A percentile compares a stretch with the other conserved stretches of the same genome.
phyloP scores from a whole-genome alignment of 1,140 invertebrate species.

The Lamellibrachia luymesi region DNA sequence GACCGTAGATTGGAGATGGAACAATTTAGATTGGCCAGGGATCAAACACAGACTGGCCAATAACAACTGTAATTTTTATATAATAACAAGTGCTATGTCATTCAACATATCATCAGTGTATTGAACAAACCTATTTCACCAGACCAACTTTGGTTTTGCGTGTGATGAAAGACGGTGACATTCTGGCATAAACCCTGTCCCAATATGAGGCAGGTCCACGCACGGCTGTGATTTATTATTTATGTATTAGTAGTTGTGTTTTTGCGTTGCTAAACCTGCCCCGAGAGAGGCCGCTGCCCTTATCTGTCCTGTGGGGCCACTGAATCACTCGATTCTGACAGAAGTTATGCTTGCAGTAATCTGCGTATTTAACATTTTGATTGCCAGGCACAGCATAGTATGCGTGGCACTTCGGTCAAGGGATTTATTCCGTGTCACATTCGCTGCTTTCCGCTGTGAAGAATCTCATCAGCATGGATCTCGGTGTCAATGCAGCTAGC shows the following conservation, averaged over 20 bases:
- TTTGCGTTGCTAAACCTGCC: neutral
- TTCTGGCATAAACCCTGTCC: neutral
- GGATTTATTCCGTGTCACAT: neutral
- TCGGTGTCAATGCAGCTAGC: neutral
- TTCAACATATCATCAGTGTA: neutral
- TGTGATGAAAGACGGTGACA: neutral
- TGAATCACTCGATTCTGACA: neutral
- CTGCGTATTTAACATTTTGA: neutral
- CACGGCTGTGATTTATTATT: neutral
- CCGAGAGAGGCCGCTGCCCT: neutral
- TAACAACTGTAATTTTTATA: neutral
- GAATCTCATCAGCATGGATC: neutral
- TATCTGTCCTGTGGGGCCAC: neutral
- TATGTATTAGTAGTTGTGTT: conserved; percentile 5
- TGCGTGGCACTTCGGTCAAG: neutral
- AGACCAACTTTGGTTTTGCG: neutral
- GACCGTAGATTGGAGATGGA: neutral
- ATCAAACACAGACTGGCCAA: too few species aligned
- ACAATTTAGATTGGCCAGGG: neutral
- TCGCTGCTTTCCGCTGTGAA: neutral
- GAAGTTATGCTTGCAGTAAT: neutral
- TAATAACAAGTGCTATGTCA: neutral
- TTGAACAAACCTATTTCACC: neutral
- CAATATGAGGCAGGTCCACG: neutral
- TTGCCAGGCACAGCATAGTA: neutral